A percentile compares a stretch with the other conserved stretches of the same genome.
Conservation (phyloP, 1,140 invertebrate species). For the Leptinotarsa lineolata region DNA sequence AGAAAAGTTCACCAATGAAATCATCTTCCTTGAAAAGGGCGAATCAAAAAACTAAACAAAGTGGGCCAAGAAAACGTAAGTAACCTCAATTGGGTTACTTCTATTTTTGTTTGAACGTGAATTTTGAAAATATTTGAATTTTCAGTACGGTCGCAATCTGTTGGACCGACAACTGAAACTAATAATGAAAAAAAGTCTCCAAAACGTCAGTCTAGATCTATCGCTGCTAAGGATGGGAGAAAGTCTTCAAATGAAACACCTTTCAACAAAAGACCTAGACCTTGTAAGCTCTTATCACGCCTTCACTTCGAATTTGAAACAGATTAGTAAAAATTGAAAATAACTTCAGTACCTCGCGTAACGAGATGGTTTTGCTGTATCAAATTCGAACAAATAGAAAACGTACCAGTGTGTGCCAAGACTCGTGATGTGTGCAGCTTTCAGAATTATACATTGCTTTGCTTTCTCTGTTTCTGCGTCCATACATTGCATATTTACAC, state of each 20-base stretch:
- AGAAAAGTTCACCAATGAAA: constrained; percentile 61
- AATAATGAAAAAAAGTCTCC: constrained; percentile 69
- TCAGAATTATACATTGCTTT: constrained; percentile 35
- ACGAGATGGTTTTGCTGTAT: constrained; percentile 4
- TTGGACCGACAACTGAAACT: constrained; percentile 62
- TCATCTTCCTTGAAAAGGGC: constrained; percentile 45
- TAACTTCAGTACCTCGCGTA: background rate
- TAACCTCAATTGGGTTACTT: constrained; percentile 18
- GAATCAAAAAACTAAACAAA: constrained; percentile 45
- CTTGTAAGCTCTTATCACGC: constrained; percentile 61
- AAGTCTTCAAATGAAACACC: constrained; percentile 55
- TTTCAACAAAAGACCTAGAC: constrained; percentile 63
- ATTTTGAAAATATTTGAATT: constrained; percentile 10
- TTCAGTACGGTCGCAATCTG: constrained; percentile 70
- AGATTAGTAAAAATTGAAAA: background rate
- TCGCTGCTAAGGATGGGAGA: constrained; percentile 59
- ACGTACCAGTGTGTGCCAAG: constrained; percentile 51
- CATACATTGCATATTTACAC: no score
- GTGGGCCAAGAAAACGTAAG: constrained; percentile 39
- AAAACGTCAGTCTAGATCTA: constrained; percentile 71
- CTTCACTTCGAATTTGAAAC: constrained; percentile 12
- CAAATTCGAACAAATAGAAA: constrained; percentile 22
- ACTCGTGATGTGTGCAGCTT: constrained; percentile 47
- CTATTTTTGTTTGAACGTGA: background rate
- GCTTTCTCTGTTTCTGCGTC: constrained; percentile 35